These are phyloP conservation scores for Arbacia lixula DNA, from an alignment of 53 echinoderm and acorn worm genomes.

Conservation along the genomic window DNA sequence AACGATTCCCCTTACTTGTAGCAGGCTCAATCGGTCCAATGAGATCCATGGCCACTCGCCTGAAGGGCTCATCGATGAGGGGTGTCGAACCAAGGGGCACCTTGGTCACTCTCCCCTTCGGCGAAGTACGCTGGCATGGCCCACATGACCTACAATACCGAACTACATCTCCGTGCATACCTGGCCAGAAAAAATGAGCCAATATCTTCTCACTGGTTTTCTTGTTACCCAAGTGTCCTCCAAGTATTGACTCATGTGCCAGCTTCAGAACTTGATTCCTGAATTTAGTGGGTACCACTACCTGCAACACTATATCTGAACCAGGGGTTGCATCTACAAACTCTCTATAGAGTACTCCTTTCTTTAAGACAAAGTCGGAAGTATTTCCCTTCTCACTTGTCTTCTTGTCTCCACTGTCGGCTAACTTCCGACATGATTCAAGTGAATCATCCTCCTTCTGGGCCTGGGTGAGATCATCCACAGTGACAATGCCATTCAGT, in stretches of 20 bases:
- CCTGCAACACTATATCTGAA: conserved; percentile 37
- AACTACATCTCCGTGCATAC: conserved; percentile 30
- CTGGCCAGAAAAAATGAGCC: conserved; percentile 52
- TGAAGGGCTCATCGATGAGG: conserved; percentile 42
- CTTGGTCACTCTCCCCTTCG: conserved; percentile 37
- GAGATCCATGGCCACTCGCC: conserved; percentile 44
- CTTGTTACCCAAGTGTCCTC: conserved; percentile 47
- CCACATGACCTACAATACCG: conserved; percentile 54
- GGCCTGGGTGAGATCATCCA: conserved; percentile 10
- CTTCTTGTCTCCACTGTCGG: not conserved
- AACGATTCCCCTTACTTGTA: conserved; percentile 11
- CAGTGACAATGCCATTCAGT: not conserved
- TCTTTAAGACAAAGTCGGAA: not conserved
- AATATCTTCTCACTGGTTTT: conserved; percentile 47
- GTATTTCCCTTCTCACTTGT: conserved; percentile 1
- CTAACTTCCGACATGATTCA: not conserved
- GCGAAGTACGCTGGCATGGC: conserved; percentile 39
- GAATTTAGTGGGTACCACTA: conserved; percentile 44
- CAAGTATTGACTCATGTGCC: conserved; percentile 45
- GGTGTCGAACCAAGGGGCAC: conserved; percentile 54
- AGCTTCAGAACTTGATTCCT: conserved; percentile 46
- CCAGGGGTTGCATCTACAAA: conserved; percentile 24
- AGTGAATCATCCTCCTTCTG: conserved; percentile 28
- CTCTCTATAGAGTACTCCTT: conserved; percentile 3
- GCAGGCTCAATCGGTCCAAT: conserved; percentile 46